phyloP scores from a whole-genome alignment of 2,113 vertebrate species.

The Cricetomys ansorgei region DNA sequence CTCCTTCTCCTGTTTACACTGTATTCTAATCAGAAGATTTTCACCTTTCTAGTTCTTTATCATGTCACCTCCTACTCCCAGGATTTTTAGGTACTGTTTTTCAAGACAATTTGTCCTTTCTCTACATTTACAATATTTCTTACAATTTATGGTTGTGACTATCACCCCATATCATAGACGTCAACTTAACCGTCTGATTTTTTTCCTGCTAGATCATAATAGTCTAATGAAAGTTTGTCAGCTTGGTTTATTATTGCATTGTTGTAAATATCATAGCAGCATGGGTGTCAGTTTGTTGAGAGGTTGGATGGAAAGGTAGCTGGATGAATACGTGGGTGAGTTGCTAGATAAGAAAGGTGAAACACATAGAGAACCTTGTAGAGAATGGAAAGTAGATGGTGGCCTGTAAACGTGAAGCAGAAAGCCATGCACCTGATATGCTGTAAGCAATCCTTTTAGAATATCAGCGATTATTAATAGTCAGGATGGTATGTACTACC shows the following conservation, averaged over 20 bases:
- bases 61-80: not conserved
- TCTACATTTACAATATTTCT: not conserved
- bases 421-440: not conserved
- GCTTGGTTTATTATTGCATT: not conserved
- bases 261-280: not conserved
- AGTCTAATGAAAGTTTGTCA: not conserved
- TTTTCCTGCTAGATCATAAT: not conserved
- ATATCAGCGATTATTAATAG: not conserved
- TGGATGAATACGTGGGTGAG: not conserved
- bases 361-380: not conserved
- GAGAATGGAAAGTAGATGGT: not conserved
- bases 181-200: not conserved
- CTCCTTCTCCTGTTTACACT: not conserved
- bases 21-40: constrained; percentile 9
- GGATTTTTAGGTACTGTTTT: not conserved
- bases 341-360: not conserved
- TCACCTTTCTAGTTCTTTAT: not conserved
- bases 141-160: not conserved
- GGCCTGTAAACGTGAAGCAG: not conserved
- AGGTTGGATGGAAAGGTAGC: not conserved
- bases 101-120: not conserved
- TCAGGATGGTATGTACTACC: not conserved
- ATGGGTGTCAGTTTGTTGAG: not conserved
- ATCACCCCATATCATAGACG: constrained; percentile 7
- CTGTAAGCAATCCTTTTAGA: not conserved